Base-by-base conservation (phyloP, 2,113 vertebrate species). In the Numida meleagris region DNA sequence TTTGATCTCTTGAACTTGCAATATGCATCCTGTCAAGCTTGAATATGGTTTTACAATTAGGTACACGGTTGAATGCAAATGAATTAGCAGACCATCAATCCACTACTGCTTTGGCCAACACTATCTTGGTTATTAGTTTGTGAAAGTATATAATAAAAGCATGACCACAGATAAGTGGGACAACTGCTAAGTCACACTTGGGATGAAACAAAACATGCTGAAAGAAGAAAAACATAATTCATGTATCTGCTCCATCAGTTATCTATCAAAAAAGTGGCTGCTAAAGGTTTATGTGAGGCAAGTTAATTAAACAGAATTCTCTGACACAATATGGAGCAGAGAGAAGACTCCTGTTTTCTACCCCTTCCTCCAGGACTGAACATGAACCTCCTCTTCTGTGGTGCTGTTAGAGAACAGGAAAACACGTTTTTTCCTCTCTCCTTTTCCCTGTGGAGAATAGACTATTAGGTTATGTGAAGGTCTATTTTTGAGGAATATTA, bases 361-460 rank as follows among this genome's bases (percentile, higher is more conserved):
- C 9, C 11, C 53, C 11, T 58, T 58, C 21, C 31, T 6, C 14
- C 31, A 33, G n/a, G 20, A 48, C 0, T 23, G 21, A 82, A 68
- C 7, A 65, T 43, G 89, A 63, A 50, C 43, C 34, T 65, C 55
- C 2, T 58, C 53, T 53, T 1, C 36, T 76, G 67, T 23, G 19
- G 67, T 23, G 19, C 20, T 14, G 6, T 50, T 59, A 43, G 7
- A 0, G 0, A 25, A 57, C 38, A 34, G 62, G 0, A 0, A n/a
- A 85, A 68, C 1, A 17, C 5, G 3, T 0, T 38, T 45, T 27
- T 31, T 19, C 23, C 27, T 66, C 38, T 55, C 16, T 34, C 46
- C 29, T 0, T 0, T 33, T 61, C 36, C 40, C 33, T 31, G 46
- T 36, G 24, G 10, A 9, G 70, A 68, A 31, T 68, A 80, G 17